Evolutionary conservation across 2,113 vertebrate genomes (phyloP).

Genomic region (Sphyrna mokarran): DNA sequence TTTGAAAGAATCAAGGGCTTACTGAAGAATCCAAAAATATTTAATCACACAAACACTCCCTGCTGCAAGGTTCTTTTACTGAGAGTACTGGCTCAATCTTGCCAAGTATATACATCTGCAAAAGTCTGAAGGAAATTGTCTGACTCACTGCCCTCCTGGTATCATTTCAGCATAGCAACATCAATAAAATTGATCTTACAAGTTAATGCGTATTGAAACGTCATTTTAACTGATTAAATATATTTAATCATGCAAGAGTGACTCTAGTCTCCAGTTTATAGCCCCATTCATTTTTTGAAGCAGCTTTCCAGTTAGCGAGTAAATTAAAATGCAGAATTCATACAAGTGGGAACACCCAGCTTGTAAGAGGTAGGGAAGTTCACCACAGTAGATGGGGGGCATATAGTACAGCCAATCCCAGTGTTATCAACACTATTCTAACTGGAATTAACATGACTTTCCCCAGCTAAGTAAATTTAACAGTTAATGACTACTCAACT

Average conservation of each 20-base stretch:
- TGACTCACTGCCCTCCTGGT: not conserved
- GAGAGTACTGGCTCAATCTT: not conserved
- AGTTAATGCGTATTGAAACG: not conserved
- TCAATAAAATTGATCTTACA: not conserved
- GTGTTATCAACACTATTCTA: too few species aligned
- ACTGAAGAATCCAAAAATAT: not conserved
- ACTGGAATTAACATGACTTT: too few species aligned
- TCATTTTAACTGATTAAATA: not conserved
- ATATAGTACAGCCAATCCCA: too few species aligned
- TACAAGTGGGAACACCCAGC: too few species aligned
- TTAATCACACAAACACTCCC: not conserved
- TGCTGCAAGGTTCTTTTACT: not conserved
- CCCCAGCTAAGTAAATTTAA: too few species aligned
- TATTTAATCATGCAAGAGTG: not conserved
- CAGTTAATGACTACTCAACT: not conserved
- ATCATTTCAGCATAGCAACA: not conserved
- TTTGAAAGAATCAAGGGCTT: not conserved
- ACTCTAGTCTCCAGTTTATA: not conserved
- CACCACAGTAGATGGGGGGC: too few species aligned
- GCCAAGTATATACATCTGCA: not conserved
- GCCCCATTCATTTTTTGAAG: not conserved
- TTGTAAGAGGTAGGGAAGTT: too few species aligned
- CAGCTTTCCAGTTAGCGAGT: not conserved
- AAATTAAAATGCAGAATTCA: not conserved
- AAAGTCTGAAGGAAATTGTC: slow-evolving; percentile 10